A percentile compares a stretch with the other conserved stretches of the same genome.
These are phyloP conservation scores for Hemichromis elongatus DNA, from an alignment of 2,113 vertebrate genomes.

Conservation along the genomic window DNA sequence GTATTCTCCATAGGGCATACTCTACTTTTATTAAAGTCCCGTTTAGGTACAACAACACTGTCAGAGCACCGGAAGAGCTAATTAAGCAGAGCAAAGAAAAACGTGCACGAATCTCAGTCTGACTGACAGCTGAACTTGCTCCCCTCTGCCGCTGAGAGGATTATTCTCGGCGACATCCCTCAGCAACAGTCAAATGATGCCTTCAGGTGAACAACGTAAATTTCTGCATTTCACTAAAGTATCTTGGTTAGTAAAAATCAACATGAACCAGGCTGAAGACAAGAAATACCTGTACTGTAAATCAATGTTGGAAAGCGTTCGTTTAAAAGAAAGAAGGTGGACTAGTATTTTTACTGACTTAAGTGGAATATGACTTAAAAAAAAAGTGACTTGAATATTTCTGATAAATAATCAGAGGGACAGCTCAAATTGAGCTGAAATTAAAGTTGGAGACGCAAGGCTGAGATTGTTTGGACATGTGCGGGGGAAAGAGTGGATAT, in stretches of 20 bases:
- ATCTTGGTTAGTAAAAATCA: background rate
- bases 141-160: background rate
- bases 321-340: background rate
- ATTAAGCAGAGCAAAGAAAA: slow-evolving; percentile 16
- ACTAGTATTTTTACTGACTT: background rate
- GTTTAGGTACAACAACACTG: background rate
- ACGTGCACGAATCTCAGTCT: background rate
- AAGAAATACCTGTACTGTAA: background rate
- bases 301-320: background rate
- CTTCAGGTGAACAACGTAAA: slow-evolving; percentile 37
- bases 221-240: accelerated
- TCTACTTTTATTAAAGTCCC: background rate
- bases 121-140: slow-evolving; percentile 35
- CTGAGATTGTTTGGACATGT: background rate
- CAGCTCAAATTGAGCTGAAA: background rate
- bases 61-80: background rate
- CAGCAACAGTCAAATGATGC: slow-evolving; percentile 71
- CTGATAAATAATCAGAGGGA: background rate
- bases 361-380: background rate
- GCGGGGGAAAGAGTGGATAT: background rate
- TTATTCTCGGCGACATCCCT: slow-evolving; percentile 64
- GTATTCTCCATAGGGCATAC: background rate
- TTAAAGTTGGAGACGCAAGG: background rate
- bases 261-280: background rate
- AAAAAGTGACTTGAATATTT: background rate